Conservation (phyloP, 2,888 invertebrate species). For the Hirtodrosophila alboralis region DNA sequence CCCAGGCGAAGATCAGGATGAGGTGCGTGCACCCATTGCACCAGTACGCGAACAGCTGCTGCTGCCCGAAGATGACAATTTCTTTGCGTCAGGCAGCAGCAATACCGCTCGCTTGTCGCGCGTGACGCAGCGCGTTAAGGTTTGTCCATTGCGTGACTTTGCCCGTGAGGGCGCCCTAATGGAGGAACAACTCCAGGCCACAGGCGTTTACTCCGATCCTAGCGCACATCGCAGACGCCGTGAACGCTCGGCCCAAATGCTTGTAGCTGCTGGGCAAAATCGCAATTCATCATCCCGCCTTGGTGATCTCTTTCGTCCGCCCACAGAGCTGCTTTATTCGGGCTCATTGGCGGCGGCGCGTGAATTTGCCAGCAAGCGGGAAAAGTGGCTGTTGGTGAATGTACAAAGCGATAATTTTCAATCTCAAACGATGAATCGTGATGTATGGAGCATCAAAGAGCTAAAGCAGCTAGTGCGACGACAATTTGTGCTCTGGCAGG, state of each 20-base stretch:
- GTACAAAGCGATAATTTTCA: constrained; percentile 88
- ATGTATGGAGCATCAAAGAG: constrained; percentile 88
- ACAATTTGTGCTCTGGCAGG: constrained; percentile 90
- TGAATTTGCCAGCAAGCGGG: constrained; percentile 85
- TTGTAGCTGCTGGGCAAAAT: constrained; percentile 56
- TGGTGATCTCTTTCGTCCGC: constrained; percentile 88
- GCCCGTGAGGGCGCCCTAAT: constrained; percentile 82
- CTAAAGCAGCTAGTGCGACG: constrained; percentile 87
- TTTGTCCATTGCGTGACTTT: constrained; percentile 83
- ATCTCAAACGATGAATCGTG: constrained; percentile 89
- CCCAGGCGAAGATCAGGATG: constrained; percentile 75
- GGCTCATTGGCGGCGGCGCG: constrained; percentile 87
- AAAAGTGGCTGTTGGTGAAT: constrained; percentile 89
- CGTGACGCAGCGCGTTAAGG: constrained; percentile 76
- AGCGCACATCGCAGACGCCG: constrained; percentile 52
- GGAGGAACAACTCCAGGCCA: constrained; percentile 81
- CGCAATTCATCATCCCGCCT: constrained; percentile 84
- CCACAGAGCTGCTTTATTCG: constrained; percentile 87
- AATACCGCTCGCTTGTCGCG: constrained; percentile 66
- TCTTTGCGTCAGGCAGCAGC: constrained; percentile 70
- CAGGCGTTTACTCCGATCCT: constrained; percentile 62
- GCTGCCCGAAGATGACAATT: constrained; percentile 83
- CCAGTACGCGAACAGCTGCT: constrained; percentile 83
- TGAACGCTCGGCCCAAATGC: constrained; percentile 69
- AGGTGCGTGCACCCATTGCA: constrained; percentile 83